phyloP scores from a whole-genome alignment of 2,113 vertebrate genomes.

The Gnathonemus echidnorhynchus region DNA sequence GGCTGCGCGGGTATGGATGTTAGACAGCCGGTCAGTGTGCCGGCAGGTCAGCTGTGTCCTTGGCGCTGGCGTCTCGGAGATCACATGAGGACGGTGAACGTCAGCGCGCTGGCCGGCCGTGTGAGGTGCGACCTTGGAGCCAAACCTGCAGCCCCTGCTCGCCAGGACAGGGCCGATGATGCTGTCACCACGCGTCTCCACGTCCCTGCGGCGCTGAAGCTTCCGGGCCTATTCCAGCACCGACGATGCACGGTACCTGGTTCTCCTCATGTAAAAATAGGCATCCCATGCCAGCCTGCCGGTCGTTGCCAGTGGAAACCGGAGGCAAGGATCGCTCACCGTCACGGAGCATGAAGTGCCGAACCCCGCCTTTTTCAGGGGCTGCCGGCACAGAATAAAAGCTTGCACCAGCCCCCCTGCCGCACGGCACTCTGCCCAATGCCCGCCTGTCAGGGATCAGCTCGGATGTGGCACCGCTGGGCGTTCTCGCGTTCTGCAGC shows the following conservation, averaged over 20 bases:
- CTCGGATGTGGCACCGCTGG: background rate
- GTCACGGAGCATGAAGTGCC: background rate
- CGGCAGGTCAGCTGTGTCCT: background rate
- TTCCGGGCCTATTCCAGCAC: background rate
- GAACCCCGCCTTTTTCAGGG: background rate
- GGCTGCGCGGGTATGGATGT: background rate
- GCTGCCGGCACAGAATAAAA: background rate
- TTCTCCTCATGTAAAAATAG: constrained; percentile 6
- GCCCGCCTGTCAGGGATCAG: background rate
- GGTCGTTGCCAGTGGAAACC: constrained; percentile 4
- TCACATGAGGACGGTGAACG: background rate
- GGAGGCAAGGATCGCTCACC: constrained; percentile 5
- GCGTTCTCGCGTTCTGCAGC: background rate
- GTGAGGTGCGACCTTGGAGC: background rate
- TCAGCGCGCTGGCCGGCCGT: background rate
- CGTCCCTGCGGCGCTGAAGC: background rate
- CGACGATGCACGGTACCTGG: background rate
- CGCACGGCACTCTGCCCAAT: background rate
- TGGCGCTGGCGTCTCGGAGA: background rate
- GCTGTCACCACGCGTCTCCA: background rate
- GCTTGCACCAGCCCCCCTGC: background rate
- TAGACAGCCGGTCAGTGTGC: background rate
- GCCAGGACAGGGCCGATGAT: background rate
- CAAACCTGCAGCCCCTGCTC: background rate
- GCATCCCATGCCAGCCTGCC: background rate